phyloP scores from a whole-genome alignment of 2,113 vertebrate genomes.

The Heteronetta atricapilla region DNA sequence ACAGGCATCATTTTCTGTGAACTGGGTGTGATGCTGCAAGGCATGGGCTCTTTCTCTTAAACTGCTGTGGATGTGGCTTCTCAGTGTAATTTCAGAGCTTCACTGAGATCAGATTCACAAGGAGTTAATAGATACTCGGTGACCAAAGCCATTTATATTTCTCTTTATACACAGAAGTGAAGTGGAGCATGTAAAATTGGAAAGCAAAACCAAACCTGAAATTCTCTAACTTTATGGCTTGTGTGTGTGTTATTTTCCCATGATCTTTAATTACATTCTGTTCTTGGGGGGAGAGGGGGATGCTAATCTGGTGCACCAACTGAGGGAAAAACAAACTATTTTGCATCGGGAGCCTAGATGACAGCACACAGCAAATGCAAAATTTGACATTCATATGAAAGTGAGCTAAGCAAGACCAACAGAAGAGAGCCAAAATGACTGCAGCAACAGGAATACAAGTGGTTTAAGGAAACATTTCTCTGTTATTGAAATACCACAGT shows the following conservation, averaged over 20 bases:
- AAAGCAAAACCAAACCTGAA: slow-evolving; percentile 38
- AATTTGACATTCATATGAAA: slow-evolving; percentile 76
- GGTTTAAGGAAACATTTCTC: slow-evolving; percentile 38
- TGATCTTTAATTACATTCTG: slow-evolving; percentile 67
- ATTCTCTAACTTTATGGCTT: slow-evolving; percentile 40
- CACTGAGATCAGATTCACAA: not conserved
- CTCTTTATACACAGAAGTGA: not conserved
- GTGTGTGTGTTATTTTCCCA: slow-evolving; percentile 36
- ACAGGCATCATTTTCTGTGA: not conserved
- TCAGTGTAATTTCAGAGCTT: not conserved
- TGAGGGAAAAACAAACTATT: slow-evolving; percentile 35
- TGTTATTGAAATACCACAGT: slow-evolving; percentile 54
- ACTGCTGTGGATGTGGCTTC: not conserved
- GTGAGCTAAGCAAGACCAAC: slow-evolving; percentile 52
- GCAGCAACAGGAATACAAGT: slow-evolving; percentile 42
- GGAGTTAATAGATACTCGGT: slow-evolving; percentile 33
- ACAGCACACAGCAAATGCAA: slow-evolving; percentile 72
- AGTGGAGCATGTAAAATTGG: slow-evolving; percentile 33
- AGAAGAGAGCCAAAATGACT: slow-evolving; percentile 55
- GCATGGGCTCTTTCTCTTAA: not conserved
- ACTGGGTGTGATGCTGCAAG: not conserved
- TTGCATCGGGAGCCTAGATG: slow-evolving; percentile 60
- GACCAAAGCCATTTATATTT: slow-evolving; percentile 21
- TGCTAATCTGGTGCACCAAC: slow-evolving; percentile 53
- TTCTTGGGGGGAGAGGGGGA: not conserved